A percentile compares a stretch with the other conserved stretches of the same genome.
Evolutionary conservation across 2,113 vertebrate genomes (phyloP).

Genomic region (Tyto alba): DNA sequence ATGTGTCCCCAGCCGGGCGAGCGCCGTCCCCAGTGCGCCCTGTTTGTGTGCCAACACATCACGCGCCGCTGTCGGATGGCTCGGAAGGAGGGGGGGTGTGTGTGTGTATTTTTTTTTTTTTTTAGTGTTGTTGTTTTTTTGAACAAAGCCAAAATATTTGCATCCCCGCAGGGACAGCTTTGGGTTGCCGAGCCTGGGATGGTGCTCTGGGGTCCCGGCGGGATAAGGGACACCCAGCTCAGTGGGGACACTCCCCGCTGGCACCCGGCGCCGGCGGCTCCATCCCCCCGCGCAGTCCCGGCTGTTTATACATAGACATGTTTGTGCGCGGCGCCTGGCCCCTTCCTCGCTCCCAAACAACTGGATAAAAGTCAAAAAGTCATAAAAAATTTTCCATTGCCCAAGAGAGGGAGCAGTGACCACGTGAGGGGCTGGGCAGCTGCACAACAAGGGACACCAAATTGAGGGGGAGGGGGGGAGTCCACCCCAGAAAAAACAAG

Average conservation of each 20-base stretch:
- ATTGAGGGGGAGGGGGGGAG: fast-evolving
- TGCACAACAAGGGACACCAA: background rate
- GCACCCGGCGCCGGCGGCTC: background rate
- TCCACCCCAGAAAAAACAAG: background rate
- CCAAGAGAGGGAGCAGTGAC: background rate
- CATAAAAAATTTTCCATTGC: constrained; percentile 33
- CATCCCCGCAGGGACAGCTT: background rate
- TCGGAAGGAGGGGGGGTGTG: too few relatives aligned
- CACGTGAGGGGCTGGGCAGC: fast-evolving
- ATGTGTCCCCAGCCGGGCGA: fast-evolving
- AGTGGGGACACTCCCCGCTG: background rate
- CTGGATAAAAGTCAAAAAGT: background rate
- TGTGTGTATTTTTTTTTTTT: background rate
- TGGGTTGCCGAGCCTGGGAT: fast-evolving
- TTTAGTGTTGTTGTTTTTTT: background rate
- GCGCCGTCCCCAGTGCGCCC: background rate
- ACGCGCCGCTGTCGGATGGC: background rate
- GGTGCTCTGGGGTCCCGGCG: fast-evolving
- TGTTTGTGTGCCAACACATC: constrained; percentile 9
- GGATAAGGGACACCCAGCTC: background rate
- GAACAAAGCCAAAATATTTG: constrained; percentile 42
- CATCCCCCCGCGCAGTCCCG: fast-evolving
- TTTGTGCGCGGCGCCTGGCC: background rate
- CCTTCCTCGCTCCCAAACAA: constrained; percentile 31
- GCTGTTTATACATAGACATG: constrained; percentile 62